A percentile compares a stretch with the other conserved stretches of the same genome.
Evolutionary conservation across 92 coral and sea anemone species (phyloP).

Genomic region (Phenganax subtilis): DNA sequence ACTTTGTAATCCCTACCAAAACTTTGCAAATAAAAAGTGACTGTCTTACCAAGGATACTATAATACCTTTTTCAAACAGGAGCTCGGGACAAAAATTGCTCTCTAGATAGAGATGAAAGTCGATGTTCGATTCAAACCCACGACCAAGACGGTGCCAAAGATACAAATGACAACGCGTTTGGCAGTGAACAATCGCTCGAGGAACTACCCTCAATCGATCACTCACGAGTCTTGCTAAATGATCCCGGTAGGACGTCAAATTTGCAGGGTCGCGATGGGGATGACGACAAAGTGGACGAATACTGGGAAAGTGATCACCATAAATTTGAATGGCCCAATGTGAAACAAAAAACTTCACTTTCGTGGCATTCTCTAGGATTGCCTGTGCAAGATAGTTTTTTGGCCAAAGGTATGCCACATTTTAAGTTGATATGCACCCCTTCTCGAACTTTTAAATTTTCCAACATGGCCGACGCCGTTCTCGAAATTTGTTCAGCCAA

Average conservation of each 20-base stretch:
- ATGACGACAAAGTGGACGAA: slow-evolving; percentile 38
- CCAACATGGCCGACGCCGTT: not conserved
- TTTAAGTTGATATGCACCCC: not conserved
- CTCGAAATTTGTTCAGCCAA: not conserved
- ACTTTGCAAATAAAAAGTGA: no score
- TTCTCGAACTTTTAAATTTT: not conserved
- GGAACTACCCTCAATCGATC: not conserved
- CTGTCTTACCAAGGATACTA: no score
- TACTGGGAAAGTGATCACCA: slow-evolving; percentile 94
- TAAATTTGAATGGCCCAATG: slow-evolving; percentile 89
- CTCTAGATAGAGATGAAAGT: not conserved
- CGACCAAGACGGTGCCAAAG: not conserved
- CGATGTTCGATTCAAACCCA: not conserved
- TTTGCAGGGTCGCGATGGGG: slow-evolving; percentile 28
- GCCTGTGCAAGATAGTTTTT: slow-evolving; percentile 72
- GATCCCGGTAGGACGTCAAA: slow-evolving; percentile 14
- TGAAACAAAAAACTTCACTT: slow-evolving; percentile 68
- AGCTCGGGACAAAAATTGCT: not conserved
- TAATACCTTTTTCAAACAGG: not conserved
- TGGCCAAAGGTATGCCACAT: slow-evolving; percentile 61
- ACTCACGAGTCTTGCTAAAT: slow-evolving; percentile 7
- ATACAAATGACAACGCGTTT: not conserved
- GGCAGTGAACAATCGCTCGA: not conserved
- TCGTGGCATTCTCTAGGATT: slow-evolving; percentile 96
- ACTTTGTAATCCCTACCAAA: no score